These are phyloP conservation scores for Thamnaconus septentrionalis DNA, from an alignment of 2,113 vertebrate species.

Conservation along the genomic window DNA sequence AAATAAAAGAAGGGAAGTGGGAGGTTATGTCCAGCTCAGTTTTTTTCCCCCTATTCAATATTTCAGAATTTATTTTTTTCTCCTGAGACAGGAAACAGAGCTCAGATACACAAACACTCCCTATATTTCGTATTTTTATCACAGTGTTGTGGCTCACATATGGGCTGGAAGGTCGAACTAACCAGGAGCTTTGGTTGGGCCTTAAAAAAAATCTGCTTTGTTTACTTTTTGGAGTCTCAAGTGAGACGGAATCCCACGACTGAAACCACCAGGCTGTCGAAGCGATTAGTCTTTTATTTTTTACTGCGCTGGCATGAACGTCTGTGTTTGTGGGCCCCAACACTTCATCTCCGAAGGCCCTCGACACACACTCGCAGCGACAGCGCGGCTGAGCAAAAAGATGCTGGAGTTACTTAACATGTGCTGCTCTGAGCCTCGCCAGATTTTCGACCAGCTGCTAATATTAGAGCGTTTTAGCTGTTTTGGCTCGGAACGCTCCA, in stretches of 20 bases:
- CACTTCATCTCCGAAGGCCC: constrained; percentile 64
- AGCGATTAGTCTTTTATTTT: constrained; percentile 55
- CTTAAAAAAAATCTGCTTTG: constrained; percentile 37
- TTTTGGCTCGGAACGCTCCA: constrained; percentile 25
- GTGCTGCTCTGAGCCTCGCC: constrained; percentile 60
- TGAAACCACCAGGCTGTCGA: constrained; percentile 54
- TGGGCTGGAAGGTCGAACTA: constrained; percentile 26
- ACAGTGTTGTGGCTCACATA: constrained; percentile 37
- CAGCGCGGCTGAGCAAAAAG: constrained; percentile 54
- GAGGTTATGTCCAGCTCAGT: constrained; percentile 59
- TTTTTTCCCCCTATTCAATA: constrained; percentile 45
- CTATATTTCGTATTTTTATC: constrained; percentile 50
- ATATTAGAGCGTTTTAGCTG: constrained; percentile 61
- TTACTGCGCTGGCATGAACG: constrained; percentile 59
- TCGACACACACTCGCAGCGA: constrained; percentile 48
- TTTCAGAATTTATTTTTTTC: constrained; percentile 48
- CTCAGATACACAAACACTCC: constrained; percentile 24
- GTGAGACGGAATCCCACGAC: constrained; percentile 61
- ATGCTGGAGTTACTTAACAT: constrained; percentile 69
- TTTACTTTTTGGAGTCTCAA: constrained; percentile 66
- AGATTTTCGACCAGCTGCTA: constrained; percentile 72
- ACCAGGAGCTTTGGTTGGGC: constrained; percentile 33
- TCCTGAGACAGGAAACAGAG: constrained; percentile 32
- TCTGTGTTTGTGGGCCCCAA: constrained; percentile 56
- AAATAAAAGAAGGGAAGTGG: constrained; percentile 62